A percentile compares a stretch with the other conserved stretches of the same genome.
Evolutionary conservation across 1,140 invertebrate genomes (phyloP).

Genomic region (Harpegnathos saltator): DNA sequence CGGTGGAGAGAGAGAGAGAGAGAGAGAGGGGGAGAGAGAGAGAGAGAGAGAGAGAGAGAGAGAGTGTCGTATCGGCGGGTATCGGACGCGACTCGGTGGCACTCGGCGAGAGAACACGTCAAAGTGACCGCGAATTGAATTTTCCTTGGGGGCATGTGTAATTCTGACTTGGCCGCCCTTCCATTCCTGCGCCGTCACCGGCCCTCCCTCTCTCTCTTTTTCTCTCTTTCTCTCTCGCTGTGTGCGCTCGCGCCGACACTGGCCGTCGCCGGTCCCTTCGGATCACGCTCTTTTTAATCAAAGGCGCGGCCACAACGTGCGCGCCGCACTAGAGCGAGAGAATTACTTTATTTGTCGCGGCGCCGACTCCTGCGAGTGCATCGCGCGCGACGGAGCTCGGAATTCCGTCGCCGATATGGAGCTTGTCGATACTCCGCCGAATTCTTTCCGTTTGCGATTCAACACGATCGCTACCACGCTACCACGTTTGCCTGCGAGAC

Average conservation of each 20-base stretch:
- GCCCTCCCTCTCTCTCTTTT: slow-evolving; percentile 28
- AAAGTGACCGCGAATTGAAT: slow-evolving; percentile 80
- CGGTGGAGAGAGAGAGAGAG: slow-evolving; percentile 52
- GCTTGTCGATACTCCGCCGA: too few species aligned
- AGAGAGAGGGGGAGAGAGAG: too few species aligned
- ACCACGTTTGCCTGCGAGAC: too few species aligned
- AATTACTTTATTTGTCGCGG: not conserved
- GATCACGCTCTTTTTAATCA: slow-evolving; percentile 23
- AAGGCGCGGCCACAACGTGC: slow-evolving; percentile 5
- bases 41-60: too few species aligned
- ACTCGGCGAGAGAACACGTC: slow-evolving; percentile 70
- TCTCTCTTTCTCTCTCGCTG: slow-evolving; percentile 41
- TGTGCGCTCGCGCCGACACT: not conserved
- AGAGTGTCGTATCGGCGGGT: slow-evolving; percentile 67
- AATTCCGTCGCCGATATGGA: not conserved
- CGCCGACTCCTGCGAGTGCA: not conserved
- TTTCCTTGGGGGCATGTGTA: slow-evolving; percentile 72
- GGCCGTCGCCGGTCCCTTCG: not conserved
- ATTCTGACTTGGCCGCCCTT: slow-evolving; percentile 54
- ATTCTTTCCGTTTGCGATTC: too few species aligned
- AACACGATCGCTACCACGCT: too few species aligned
- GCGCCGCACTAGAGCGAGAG: not conserved
- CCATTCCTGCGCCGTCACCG: not conserved
- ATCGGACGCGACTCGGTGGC: slow-evolving; percentile 66
- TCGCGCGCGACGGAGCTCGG: not conserved